Conservation (phyloP, 2,888 invertebrate species). For the Saturnia japonica region DNA sequence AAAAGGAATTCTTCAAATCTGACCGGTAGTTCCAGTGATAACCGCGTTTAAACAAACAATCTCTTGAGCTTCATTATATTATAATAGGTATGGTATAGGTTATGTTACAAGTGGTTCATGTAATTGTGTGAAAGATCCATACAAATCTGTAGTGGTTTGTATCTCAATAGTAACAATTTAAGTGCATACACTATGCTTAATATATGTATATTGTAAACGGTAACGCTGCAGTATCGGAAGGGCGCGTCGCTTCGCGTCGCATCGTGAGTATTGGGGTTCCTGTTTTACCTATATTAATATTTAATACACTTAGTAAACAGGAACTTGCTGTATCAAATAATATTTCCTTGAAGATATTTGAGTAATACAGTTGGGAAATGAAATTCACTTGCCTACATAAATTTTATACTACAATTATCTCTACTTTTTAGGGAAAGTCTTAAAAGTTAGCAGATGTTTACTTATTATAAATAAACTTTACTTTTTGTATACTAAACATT, state of each 20-base stretch:
- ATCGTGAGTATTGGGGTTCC: background rate
- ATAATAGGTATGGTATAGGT: too few relatives aligned
- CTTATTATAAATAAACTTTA: too few relatives aligned
- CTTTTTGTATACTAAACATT: too few relatives aligned
- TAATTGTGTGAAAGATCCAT: background rate
- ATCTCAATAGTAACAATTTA: background rate
- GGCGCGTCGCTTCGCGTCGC: background rate
- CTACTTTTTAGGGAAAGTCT: background rate
- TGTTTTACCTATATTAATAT: background rate
- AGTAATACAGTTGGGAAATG: background rate
- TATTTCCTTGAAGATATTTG: background rate
- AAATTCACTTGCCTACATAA: background rate
- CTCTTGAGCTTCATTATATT: too few relatives aligned
- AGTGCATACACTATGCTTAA: background rate
- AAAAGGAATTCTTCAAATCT: too few relatives aligned
- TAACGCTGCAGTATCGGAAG: background rate
- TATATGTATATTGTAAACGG: background rate
- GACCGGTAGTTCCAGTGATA: too few relatives aligned
- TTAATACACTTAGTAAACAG: constrained; percentile 1
- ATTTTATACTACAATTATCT: background rate
- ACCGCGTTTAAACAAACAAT: too few relatives aligned
- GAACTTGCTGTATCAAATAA: background rate
- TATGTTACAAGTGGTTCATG: background rate
- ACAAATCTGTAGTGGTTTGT: background rate
- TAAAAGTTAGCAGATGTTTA: background rate